Conservation (phyloP, 2,888 invertebrate species). For the Archips xylosteana region DNA sequence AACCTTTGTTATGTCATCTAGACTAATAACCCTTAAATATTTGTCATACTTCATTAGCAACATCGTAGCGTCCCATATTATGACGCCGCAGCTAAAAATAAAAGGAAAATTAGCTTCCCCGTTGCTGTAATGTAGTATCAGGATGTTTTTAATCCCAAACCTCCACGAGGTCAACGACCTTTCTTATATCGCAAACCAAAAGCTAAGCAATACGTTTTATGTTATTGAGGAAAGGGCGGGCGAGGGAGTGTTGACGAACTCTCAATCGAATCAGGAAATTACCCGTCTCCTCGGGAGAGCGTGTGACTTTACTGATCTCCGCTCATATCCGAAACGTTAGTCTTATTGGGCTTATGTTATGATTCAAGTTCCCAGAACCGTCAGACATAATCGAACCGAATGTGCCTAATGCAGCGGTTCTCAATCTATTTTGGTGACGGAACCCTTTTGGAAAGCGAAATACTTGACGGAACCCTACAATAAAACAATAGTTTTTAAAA, state of each 20-base stretch:
- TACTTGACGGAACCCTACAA: too few species aligned
- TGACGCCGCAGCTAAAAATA: conserved; percentile 1
- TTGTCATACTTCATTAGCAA: not conserved
- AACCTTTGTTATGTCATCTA: not conserved
- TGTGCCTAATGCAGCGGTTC: too few species aligned
- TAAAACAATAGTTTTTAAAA: too few species aligned
- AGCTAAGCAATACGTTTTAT: conserved; percentile 20
- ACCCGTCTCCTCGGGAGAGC: conserved; percentile 34
- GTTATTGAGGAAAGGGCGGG: conserved; percentile 26
- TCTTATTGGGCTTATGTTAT: not conserved
- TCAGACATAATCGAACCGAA: too few species aligned
- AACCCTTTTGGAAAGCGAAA: too few species aligned
- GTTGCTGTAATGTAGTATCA: not conserved
- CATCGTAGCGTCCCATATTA: not conserved
- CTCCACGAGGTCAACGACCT: conserved; percentile 27
- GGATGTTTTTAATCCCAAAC: not conserved
- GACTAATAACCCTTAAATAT: not conserved
- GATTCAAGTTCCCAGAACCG: too few species aligned
- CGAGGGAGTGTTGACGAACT: conserved; percentile 44
- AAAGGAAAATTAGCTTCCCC: not conserved
- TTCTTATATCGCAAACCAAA: conserved; percentile 16
- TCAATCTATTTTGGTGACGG: too few species aligned
- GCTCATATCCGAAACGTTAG: not conserved
- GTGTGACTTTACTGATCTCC: conserved; percentile 21
- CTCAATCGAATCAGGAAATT: conserved; percentile 44